Conservation (phyloP, 2,113 vertebrate genomes). For the Thamnophis sirtalis region DNA sequence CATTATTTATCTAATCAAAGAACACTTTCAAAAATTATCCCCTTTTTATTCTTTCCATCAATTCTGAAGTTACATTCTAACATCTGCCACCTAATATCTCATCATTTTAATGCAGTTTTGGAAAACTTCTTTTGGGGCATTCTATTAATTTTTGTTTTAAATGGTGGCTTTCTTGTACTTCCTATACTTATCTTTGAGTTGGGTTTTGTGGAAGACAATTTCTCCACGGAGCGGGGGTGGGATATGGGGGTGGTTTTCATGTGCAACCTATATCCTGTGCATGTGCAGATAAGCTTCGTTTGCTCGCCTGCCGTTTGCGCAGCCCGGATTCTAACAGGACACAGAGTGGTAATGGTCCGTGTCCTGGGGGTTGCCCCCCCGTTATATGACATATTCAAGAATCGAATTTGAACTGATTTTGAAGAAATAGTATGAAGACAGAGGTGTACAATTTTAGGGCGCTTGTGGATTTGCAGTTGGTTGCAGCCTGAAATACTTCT, state of each 20-base stretch:
- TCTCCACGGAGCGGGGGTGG: not conserved
- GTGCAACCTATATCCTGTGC: not conserved
- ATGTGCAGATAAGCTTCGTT: not conserved
- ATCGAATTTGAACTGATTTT: not conserved
- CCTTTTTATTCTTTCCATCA: not conserved
- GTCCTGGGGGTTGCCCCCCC: not conserved
- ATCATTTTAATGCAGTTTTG: not conserved
- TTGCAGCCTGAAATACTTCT: not conserved
- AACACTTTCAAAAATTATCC: not conserved
- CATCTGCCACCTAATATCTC: not conserved
- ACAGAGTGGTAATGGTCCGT: not conserved
- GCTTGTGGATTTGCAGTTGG: not conserved
- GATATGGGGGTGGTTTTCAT: not conserved
- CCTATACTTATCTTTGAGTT: not conserved
- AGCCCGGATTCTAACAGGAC: not conserved
- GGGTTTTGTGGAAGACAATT: too few relatives aligned
- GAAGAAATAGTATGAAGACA: not conserved
- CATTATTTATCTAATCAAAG: not conserved
- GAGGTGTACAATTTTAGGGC: not conserved
- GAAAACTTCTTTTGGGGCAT: not conserved
- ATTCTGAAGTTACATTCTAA: not conserved
- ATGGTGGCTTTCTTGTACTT: not conserved
- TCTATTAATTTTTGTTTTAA: not conserved
- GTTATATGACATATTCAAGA: not conserved
- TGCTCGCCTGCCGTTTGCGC: rapidly evolving